Conservation (phyloP, 2,797 vertebrate genomes). For the Ceryle rudis region DNA sequence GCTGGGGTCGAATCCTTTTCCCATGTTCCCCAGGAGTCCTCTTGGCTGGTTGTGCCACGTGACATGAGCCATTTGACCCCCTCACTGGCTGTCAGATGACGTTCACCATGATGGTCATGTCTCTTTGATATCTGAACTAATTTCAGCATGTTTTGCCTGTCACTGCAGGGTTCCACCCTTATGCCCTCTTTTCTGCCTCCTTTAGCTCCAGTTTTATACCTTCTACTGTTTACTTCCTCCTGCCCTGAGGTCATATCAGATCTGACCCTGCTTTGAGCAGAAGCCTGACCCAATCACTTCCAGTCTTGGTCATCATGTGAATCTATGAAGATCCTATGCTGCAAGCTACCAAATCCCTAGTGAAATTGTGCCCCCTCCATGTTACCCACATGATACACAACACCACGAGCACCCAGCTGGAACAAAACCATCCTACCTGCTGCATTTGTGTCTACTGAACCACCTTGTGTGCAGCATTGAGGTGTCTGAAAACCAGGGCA, state of each 20-base stretch:
- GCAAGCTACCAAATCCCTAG: neutral
- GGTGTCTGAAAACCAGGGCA: neutral
- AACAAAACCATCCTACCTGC: neutral
- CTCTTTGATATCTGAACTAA: neutral
- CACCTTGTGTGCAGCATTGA: rapidly evolving
- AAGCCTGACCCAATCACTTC: neutral
- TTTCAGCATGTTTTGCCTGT: neutral
- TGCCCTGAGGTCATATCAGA: neutral
- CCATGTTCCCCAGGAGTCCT: neutral
- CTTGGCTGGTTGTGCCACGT: neutral
- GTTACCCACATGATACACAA: neutral
- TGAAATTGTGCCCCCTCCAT: neutral
- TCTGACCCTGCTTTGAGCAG: neutral
- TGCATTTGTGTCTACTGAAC: neutral
- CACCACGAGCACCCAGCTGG: neutral
- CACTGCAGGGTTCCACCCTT: neutral
- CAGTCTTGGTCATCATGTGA: too few relatives aligned
- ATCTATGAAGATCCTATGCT: neutral
- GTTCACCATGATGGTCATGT: rapidly evolving
- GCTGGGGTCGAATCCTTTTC: neutral
- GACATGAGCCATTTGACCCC: neutral
- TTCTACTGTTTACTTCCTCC: neutral
- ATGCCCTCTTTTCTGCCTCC: neutral
- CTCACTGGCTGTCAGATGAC: neutral
- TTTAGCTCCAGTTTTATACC: neutral